Conservation (phyloP, 2,888 invertebrate genomes). For the Drosophila affinis region DNA sequence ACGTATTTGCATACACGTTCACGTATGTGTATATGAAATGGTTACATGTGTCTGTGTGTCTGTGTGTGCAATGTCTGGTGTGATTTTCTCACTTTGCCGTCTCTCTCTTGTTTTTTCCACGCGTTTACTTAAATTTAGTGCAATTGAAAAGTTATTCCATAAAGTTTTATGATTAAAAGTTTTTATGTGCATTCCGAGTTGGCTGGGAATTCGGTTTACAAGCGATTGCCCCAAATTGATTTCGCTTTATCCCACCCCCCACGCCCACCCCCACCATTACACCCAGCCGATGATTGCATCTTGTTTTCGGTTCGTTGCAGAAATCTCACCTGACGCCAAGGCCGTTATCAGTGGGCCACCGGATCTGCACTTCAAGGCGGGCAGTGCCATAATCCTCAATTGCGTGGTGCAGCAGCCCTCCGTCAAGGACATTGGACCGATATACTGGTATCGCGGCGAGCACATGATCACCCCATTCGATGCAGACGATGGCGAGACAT, state of each 20-base stretch:
- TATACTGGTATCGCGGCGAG: slow-evolving; percentile 88
- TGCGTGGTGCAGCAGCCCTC: slow-evolving; percentile 88
- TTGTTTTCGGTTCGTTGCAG: slow-evolving; percentile 55
- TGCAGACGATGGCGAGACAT: slow-evolving; percentile 63
- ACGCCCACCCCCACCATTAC: too few species aligned
- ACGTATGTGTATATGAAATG: neutral
- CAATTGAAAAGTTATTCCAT: slow-evolving; percentile 54
- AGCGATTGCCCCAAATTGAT: slow-evolving; percentile 49
- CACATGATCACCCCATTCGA: slow-evolving; percentile 81
- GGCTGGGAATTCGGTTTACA: slow-evolving; percentile 44
- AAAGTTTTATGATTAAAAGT: slow-evolving; percentile 52
- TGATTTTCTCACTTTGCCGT: slow-evolving; percentile 20
- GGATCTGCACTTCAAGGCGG: slow-evolving; percentile 90
- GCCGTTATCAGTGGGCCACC: slow-evolving; percentile 88
- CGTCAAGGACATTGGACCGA: slow-evolving; percentile 88
- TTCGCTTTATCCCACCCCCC: neutral
- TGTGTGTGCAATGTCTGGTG: slow-evolving; percentile 21
- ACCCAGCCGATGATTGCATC: neutral
- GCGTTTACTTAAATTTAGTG: slow-evolving; percentile 45
- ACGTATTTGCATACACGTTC: slow-evolving; percentile 14
- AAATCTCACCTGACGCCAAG: slow-evolving; percentile 86
- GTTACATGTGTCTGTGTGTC: neutral
- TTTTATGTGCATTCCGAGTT: slow-evolving; percentile 38
- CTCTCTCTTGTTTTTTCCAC: slow-evolving; percentile 17
- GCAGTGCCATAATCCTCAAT: slow-evolving; percentile 89